Evolutionary conservation across 1,140 invertebrate genomes (phyloP).

Genomic region (Drosophila rufa): DNA sequence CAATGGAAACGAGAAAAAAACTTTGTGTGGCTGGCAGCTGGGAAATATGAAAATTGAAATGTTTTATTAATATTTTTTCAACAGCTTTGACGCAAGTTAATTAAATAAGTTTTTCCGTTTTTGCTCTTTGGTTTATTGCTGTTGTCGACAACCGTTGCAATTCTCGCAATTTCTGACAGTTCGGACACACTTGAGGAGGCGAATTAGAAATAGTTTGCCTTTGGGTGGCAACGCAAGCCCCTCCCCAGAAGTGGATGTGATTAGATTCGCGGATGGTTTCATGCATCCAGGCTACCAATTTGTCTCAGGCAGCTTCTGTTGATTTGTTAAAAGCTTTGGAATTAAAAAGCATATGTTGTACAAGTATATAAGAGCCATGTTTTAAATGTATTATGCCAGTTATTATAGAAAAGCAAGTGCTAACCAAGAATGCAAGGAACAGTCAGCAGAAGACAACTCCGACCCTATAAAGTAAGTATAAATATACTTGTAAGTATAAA

Average conservation of each 20-base stretch:
- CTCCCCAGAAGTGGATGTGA: slow-evolving; percentile 27
- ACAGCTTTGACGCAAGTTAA: slow-evolving; percentile 75
- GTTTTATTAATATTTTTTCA: slow-evolving; percentile 79
- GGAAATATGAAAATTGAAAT: slow-evolving; percentile 76
- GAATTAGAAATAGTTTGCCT: slow-evolving; percentile 45
- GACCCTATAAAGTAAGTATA: too few species aligned
- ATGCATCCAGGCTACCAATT: slow-evolving; percentile 36
- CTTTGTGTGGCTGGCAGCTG: slow-evolving; percentile 19
- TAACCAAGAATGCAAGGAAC: too few species aligned
- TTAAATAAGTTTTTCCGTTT: slow-evolving; percentile 56
- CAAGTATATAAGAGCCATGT: too few species aligned
- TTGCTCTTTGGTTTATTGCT: slow-evolving; percentile 13
- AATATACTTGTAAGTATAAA: too few species aligned
- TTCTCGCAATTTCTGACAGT: slow-evolving; percentile 56
- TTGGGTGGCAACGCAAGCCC: slow-evolving; percentile 31
- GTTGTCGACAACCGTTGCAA: slow-evolving; percentile 38
- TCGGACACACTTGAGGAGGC: slow-evolving; percentile 48
- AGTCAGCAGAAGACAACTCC: too few species aligned
- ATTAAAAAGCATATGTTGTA: too few species aligned
- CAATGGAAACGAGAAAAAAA: slow-evolving; percentile 19
- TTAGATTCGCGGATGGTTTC: slow-evolving; percentile 25
- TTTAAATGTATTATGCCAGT: too few species aligned
- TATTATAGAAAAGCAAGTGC: too few species aligned
- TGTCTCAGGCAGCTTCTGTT: slow-evolving; percentile 10
- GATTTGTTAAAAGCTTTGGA: not conserved